These are phyloP conservation scores for Lordiphosa collinella DNA, from an alignment of 1,140 invertebrate species.

Conservation along the genomic window DNA sequence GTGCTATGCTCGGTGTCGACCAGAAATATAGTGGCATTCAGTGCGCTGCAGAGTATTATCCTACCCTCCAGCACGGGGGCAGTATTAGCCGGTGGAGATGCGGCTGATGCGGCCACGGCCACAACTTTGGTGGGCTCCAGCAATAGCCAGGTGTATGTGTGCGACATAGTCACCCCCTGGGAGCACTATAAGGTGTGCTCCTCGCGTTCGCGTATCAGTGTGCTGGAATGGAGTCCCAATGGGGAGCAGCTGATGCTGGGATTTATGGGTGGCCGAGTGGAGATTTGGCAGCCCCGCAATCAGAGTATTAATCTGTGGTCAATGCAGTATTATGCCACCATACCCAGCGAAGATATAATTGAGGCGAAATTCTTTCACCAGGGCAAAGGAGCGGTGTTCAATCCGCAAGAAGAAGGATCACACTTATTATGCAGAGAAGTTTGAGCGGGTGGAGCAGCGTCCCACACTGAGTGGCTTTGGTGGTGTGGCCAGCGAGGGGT, in stretches of 20 bases:
- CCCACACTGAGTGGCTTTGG: constrained; percentile 92
- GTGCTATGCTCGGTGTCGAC: constrained; percentile 85
- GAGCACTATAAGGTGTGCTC: constrained; percentile 83
- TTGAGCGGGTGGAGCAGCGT: constrained; percentile 86
- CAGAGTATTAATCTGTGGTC: constrained; percentile 91
- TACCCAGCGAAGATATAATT: constrained; percentile 89
- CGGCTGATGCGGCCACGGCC: constrained; percentile 15
- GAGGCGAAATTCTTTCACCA: constrained; percentile 91
- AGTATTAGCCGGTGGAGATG: constrained; percentile 79
- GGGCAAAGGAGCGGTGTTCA: constrained; percentile 84
- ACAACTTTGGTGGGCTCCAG: constrained; percentile 80
- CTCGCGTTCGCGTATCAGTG: constrained; percentile 83
- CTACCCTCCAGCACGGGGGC: constrained; percentile 4
- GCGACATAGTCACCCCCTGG: constrained; percentile 93
- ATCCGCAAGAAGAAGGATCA: constrained; percentile 89
- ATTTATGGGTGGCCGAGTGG: constrained; percentile 87
- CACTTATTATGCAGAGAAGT: constrained; percentile 91
- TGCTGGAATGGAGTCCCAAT: constrained; percentile 91
- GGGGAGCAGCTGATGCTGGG: constrained; percentile 89
- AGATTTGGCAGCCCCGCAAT: constrained; percentile 89
- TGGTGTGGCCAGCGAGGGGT: constrained; percentile 89
- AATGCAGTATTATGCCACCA: constrained; percentile 80
- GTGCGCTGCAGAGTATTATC: constrained; percentile 82
- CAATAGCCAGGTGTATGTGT: constrained; percentile 88
- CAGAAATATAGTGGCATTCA: constrained; percentile 90